Evolutionary conservation across 2,888 invertebrate species (phyloP).

Genomic region (Blera fallax): DNA sequence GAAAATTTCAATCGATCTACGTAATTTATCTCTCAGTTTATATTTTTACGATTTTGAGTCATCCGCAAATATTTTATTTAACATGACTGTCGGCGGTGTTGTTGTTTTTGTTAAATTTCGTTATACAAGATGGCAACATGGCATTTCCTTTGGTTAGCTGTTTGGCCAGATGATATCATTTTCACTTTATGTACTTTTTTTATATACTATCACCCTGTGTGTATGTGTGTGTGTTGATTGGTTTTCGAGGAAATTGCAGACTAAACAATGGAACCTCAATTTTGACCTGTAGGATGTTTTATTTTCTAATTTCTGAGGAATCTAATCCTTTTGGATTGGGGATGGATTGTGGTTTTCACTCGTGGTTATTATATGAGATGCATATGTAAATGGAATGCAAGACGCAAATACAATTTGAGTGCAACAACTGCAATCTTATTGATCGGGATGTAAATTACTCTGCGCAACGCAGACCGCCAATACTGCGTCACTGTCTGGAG

Average conservation of each 20-base stretch:
- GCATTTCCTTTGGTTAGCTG: conserved; percentile 5
- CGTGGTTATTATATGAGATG: background rate
- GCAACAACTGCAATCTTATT: background rate
- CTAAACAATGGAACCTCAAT: background rate
- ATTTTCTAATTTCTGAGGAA: background rate
- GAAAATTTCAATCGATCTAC: conserved; percentile 4
- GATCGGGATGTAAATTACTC: no score
- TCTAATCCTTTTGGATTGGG: background rate
- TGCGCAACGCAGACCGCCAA: no score
- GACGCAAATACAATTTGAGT: background rate
- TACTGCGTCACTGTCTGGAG: background rate
- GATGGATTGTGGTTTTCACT: background rate
- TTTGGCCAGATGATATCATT: conserved; percentile 34
- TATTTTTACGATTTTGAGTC: conserved; percentile 31
- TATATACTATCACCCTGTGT: background rate
- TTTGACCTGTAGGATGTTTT: background rate
- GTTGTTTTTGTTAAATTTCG: background rate
- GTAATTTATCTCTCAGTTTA: conserved; percentile 8
- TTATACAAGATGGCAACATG: conserved; percentile 6
- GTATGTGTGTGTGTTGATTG: background rate
- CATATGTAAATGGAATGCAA: background rate
- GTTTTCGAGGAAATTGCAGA: background rate
- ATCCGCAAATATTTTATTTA: conserved; percentile 5
- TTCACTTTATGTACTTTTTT: background rate
- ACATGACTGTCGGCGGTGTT: background rate